Percentiles rank a stretch among this genome's conserved stretches.
Conservation (phyloP, 2,113 vertebrate genomes). For the Albula glossodonta region DNA sequence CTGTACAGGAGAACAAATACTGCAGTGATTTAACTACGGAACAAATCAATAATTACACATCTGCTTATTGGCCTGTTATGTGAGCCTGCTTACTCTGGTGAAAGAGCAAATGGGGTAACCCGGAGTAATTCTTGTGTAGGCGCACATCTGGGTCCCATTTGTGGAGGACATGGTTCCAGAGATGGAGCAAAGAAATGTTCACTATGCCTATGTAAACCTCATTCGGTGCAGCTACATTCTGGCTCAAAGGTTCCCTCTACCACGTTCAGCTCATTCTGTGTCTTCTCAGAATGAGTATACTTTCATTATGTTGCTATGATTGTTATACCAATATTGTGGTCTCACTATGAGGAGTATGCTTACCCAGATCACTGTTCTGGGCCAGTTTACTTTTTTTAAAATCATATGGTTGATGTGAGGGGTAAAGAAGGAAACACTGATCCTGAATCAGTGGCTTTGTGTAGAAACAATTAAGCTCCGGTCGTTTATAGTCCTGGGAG, state of each 20-base stretch:
- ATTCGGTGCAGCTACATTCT: background rate
- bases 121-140: background rate
- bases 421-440: background rate
- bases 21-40: background rate
- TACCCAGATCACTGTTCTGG: background rate
- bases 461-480: background rate
- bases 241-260: background rate
- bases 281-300: background rate
- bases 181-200: too few relatives aligned
- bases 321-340: background rate
- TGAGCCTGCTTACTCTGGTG: too few relatives aligned
- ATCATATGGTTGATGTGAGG: background rate
- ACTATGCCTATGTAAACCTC: too few relatives aligned
- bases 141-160: background rate
- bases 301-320: background rate
- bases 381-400: background rate
- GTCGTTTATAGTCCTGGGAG: background rate
- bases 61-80: background rate
- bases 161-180: background rate
- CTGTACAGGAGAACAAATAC: too few relatives aligned
- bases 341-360: background rate
- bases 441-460: background rate
- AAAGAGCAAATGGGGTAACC: background rate
- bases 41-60: background rate
- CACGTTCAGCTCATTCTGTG: background rate